Base-by-base conservation (phyloP, 2,797 vertebrate genomes). In the Sparidentex hasta region DNA sequence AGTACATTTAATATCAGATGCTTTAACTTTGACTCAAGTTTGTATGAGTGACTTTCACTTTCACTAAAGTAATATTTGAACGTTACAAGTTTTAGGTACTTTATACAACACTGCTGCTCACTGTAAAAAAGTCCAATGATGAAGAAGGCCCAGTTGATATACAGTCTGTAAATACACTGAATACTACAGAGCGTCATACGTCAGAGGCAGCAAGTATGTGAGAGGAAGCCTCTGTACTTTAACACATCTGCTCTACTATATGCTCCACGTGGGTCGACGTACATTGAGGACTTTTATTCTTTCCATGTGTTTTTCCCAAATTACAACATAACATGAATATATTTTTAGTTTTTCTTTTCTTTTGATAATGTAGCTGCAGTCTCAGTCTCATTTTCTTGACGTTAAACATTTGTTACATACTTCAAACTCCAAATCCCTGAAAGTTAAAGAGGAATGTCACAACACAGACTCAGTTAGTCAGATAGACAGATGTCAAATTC, bases 171-270 rank as follows among this genome's bases (percentile, higher is more conserved):
- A 25, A 3, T 27, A 59, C 52, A 59, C 5, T 5, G 54, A n/a
- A 25, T 25, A 38, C 11, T 3, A 23, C 47, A 58, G 21, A 58
- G 44, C 46, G 41, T 54, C 18, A 11, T 17, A 44, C 29, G 9
- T 71, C 33, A 65, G 55, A 76, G 52, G 20, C 56, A 82, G 44
- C 74, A 85, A 18, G 66, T 75, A 82, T 71, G 64, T 91, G 84
- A 74, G 64, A 89, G 29, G 51, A 75, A 12, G 48, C 17, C 16
- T 16, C 12, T 67, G 79, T 85, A 68, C 74, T 86, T 83, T 61
- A 76, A 71, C 80, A 90, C 38, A 12, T 83, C 57, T 68, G 17
- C 73, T 58, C 41, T 11, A 80, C 65, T 44, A 17, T 33, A 27
- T 57, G 43, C 66, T 83, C 47, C 46, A 58, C 65, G n/a, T 29